Evolutionary conservation across 1,140 invertebrate genomes (phyloP), one percentile per base, ranked within the genome.

Genomic region (Plodia interpunctella): DNA sequence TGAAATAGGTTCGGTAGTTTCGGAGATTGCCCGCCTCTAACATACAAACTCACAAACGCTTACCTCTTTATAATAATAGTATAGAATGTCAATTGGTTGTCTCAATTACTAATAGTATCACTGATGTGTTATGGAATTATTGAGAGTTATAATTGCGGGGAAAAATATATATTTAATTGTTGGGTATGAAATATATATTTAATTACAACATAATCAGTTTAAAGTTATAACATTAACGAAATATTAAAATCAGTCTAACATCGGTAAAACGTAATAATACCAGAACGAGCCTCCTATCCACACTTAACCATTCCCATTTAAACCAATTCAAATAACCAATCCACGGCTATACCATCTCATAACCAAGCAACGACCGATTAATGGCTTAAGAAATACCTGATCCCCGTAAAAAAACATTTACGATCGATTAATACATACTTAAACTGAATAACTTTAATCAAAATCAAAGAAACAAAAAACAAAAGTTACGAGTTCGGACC

Each of bases 401-500:
- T 15, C 13, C 38, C 38, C 38, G 38, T 44, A 44, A 44, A 44
- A 56, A 60, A 55, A 49, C 35, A 51, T 66, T 68, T 55, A 68
- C 59, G 60, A 66, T 5, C 65, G 66, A 66, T 71, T 68, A 65
- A 68, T 71, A 66, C 63, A 54, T 63, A 62, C 62, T 64, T 53
- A 65, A 63, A 65, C 55, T 59, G 44, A 52, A 63, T 67, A 65
- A 62, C 55, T 58, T 63, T 62, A 62, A 62, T 66, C 59, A 21
- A 57, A 71, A 64, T 62, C 54, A 61, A 64, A 49, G 59, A 66
- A 72, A 72, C 66, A 70, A 55, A 65, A 66, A 55, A 15, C 11
- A 35, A 20, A 66, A 68, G 68, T 57, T 67, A 63, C 66, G 63
- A 53, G 62, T 66, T 44, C 60, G 53, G 63, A 78, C 73, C 74